phyloP scores from a whole-genome alignment of 2,113 vertebrate species.

The Grallaria varia region DNA sequence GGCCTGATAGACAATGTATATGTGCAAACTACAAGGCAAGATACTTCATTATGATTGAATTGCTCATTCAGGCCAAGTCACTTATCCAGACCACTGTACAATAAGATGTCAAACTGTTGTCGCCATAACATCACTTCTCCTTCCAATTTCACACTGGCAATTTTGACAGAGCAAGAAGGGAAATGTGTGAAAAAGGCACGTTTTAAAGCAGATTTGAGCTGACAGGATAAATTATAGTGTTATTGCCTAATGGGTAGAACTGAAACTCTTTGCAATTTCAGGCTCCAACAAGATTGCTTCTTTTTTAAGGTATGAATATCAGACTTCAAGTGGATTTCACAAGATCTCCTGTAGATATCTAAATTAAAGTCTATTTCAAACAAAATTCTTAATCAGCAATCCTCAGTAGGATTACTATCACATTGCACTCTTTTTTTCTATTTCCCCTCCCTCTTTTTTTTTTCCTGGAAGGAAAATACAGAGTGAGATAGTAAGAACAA shows the following conservation, averaged over 20 bases:
- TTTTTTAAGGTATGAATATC: background rate
- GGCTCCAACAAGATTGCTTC: background rate
- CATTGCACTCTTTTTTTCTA: no score
- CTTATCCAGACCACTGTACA: background rate
- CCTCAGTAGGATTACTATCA: background rate
- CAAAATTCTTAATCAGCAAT: background rate
- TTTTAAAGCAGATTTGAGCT: background rate
- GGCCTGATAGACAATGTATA: background rate
- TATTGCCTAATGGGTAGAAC: background rate
- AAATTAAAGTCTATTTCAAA: background rate
- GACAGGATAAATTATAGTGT: background rate
- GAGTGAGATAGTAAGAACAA: background rate
- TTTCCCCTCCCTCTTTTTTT: background rate
- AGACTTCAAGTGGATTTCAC: background rate
- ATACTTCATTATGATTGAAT: rapidly evolving
- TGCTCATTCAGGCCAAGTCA: background rate
- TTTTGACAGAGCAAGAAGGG: background rate
- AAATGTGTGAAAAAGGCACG: background rate
- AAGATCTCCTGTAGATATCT: background rate
- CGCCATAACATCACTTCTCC: background rate
- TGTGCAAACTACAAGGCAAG: background rate
- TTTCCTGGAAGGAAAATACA: background rate
- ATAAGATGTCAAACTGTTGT: background rate
- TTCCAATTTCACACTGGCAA: background rate
- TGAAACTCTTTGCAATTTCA: background rate